phyloP scores from a whole-genome alignment of 2,113 vertebrate species.

The Numenius arquata region DNA sequence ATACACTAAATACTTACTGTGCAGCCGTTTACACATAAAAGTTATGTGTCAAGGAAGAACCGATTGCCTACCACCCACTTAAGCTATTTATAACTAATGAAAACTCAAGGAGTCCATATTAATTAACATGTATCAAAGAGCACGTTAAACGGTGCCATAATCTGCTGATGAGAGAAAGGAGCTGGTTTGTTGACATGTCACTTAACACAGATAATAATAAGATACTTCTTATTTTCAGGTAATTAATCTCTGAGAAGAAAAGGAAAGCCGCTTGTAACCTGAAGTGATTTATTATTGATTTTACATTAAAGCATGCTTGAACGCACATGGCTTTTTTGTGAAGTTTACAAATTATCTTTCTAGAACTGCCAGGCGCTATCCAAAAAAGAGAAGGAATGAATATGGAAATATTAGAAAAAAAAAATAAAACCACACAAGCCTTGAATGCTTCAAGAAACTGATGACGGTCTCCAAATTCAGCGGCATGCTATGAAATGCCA shows the following conservation, averaged over 20 bases:
- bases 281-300: neutral
- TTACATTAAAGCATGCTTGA: neutral
- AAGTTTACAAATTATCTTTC: neutral
- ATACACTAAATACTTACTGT: neutral
- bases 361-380: neutral
- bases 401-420: neutral
- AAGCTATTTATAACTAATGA: constrained; percentile 8
- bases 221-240: neutral
- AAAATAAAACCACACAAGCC: neutral
- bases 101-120: neutral
- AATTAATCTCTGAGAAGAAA: neutral
- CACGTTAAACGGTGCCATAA: neutral
- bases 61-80: neutral
- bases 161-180: neutral
- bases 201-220: neutral
- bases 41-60: neutral
- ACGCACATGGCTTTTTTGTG: accelerated
- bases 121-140: neutral
- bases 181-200: neutral
- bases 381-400: neutral
- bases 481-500: neutral
- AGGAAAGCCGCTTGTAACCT: neutral
- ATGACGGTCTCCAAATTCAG: neutral
- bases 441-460: neutral
- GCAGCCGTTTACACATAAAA: neutral